A percentile compares a stretch with the other conserved stretches of the same genome.
phyloP scores from a whole-genome alignment of 2,888 invertebrate species.

The Lithophane socia region DNA sequence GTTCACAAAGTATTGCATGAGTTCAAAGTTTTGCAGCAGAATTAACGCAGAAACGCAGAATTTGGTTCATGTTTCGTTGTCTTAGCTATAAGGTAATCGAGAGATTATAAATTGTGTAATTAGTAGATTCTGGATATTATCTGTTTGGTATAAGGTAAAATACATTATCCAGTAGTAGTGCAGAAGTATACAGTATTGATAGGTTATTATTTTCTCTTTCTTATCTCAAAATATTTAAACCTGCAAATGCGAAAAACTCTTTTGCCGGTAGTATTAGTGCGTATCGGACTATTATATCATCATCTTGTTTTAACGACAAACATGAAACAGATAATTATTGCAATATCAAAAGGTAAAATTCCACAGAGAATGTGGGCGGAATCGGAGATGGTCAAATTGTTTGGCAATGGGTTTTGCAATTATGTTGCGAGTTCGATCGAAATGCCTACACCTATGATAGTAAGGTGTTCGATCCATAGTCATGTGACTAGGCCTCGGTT shows the following conservation, averaged over 20 bases:
- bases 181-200: not conserved
- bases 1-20: constrained; percentile 27
- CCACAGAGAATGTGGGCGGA: constrained; percentile 66
- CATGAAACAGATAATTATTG: constrained; percentile 23
- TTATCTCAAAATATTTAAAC: not conserved
- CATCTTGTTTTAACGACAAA: constrained; percentile 5
- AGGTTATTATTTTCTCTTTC: not conserved
- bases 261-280: too few relatives aligned
- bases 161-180: too few relatives aligned
- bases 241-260: not conserved
- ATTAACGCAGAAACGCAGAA: too few relatives aligned
- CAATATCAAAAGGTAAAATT: constrained; percentile 44
- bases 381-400: constrained; percentile 70
- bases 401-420: constrained; percentile 70
- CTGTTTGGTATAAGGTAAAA: too few relatives aligned
- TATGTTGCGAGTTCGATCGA: constrained; percentile 49
- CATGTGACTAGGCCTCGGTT: constrained; percentile 61
- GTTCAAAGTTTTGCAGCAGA: constrained; percentile 15
- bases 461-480: constrained; percentile 32
- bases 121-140: not conserved
- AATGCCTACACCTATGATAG: constrained; percentile 30
- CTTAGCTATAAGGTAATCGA: not conserved
- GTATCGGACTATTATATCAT: not conserved
- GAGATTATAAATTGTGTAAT: not conserved
- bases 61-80: not conserved